Conservation (phyloP, 2,797 vertebrate genomes). For the Bradypodion ventrale region DNA sequence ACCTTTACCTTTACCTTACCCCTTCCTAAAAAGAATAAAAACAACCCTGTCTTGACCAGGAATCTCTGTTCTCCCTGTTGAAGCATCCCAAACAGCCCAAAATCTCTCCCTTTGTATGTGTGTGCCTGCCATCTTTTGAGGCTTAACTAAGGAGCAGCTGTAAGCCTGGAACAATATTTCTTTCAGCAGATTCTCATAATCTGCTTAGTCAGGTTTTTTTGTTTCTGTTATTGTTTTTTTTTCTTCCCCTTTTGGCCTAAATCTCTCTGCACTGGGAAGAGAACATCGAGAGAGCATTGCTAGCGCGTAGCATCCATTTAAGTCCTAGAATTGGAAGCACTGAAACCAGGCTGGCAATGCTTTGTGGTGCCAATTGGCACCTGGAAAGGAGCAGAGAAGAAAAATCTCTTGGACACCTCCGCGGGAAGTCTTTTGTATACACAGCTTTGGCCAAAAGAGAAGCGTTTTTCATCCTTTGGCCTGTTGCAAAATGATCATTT, state of each 20-base stretch:
- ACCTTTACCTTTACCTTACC: too few species aligned
- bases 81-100: background rate
- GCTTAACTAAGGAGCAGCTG: constrained; percentile 14
- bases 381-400: background rate
- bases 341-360: background rate
- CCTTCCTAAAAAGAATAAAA: too few species aligned
- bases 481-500: background rate
- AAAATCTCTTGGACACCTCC: background rate
- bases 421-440: background rate
- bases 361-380: background rate
- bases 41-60: background rate
- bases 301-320: constrained; percentile 4
- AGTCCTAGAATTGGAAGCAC: background rate
- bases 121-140: background rate
- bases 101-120: background rate
- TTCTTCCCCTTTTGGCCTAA: constrained; percentile 3
- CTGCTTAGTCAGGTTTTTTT: constrained; percentile 26
- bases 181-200: constrained; percentile 17
- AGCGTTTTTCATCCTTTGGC: too few species aligned
- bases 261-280: background rate
- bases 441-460: background rate
- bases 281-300: background rate
- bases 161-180: accelerated
- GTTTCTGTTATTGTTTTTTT: too few species aligned
- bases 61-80: background rate